These are phyloP conservation scores for Polypedilum pembai DNA, from an alignment of 1,140 invertebrate species.

Conservation along the genomic window DNA sequence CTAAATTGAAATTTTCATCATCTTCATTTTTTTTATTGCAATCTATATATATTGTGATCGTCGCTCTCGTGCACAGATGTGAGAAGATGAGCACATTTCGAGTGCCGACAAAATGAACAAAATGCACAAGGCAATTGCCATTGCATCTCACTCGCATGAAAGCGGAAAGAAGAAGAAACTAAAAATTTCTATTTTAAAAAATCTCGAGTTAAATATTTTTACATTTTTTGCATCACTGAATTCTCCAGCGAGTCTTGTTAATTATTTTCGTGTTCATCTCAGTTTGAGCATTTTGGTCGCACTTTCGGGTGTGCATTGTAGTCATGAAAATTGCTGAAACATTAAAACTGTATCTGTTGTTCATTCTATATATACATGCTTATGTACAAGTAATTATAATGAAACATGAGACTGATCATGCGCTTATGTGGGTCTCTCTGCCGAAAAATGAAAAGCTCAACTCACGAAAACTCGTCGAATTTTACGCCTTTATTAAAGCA, in stretches of 20 bases:
- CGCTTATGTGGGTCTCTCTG: neutral
- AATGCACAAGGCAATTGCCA: neutral
- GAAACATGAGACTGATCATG: conserved; percentile 16
- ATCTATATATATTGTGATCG: neutral
- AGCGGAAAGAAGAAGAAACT: conserved; percentile 4
- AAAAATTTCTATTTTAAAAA: conserved; percentile 15
- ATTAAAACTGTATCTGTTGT: neutral
- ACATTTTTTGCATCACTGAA: conserved; percentile 6
- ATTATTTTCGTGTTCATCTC: neutral
- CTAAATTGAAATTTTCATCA: conserved; percentile 13
- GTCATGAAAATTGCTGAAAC: conserved; percentile 1
- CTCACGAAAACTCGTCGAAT: neutral
- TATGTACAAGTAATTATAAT: neutral
- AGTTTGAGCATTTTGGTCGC: neutral
- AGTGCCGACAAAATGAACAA: neutral
- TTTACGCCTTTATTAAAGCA: conserved; percentile 13
- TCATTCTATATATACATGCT: neutral
- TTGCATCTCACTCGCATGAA: neutral
- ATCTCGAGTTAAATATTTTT: neutral
- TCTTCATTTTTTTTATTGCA: conserved; percentile 13
- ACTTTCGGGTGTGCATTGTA: neutral
- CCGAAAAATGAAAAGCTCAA: neutral
- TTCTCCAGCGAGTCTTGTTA: neutral
- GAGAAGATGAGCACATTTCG: conserved; percentile 10
- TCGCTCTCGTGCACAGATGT: neutral